A percentile compares a stretch with the other conserved stretches of the same genome.
Evolutionary conservation across 64 coral and sea anemone species (phyloP).

Genomic region (Cladopsammia gracilis): DNA sequence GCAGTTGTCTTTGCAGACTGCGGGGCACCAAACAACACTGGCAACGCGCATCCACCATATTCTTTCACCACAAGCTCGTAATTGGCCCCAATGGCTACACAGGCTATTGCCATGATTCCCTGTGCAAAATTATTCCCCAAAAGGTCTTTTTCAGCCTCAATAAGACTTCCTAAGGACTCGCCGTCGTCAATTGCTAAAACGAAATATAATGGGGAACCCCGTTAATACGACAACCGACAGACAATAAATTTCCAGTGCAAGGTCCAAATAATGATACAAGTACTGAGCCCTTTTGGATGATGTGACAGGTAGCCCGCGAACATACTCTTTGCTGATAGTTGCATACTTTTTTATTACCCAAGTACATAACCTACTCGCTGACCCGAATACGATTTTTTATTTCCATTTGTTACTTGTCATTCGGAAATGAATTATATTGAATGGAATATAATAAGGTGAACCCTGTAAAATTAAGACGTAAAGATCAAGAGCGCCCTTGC

Average conservation of each 20-base stretch:
- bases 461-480: background rate
- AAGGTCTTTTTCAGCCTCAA: constrained; percentile 45
- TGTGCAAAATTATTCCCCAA: constrained; percentile 62
- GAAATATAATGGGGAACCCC: too few relatives aligned
- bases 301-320: too few relatives aligned
- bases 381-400: too few relatives aligned
- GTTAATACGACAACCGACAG: background rate
- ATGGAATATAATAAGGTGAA: background rate
- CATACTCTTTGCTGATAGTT: too few relatives aligned
- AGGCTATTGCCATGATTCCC: constrained; percentile 52
- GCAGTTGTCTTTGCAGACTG: constrained; percentile 58
- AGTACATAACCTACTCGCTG: too few relatives aligned
- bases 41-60: constrained; percentile 30
- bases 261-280: too few relatives aligned
- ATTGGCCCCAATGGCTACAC: constrained; percentile 43
- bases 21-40: constrained; percentile 41
- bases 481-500: background rate
- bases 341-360: too few relatives aligned
- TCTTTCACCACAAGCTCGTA: constrained; percentile 38
- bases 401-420: too few relatives aligned
- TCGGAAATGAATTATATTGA: too few relatives aligned
- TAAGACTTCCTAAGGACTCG: constrained; percentile 39
- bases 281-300: too few relatives aligned
- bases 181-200: constrained; percentile 52
- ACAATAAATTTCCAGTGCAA: background rate